These are phyloP conservation scores for Lathamus discolor DNA, from an alignment of 2,113 vertebrate genomes.

Conservation along the genomic window DNA sequence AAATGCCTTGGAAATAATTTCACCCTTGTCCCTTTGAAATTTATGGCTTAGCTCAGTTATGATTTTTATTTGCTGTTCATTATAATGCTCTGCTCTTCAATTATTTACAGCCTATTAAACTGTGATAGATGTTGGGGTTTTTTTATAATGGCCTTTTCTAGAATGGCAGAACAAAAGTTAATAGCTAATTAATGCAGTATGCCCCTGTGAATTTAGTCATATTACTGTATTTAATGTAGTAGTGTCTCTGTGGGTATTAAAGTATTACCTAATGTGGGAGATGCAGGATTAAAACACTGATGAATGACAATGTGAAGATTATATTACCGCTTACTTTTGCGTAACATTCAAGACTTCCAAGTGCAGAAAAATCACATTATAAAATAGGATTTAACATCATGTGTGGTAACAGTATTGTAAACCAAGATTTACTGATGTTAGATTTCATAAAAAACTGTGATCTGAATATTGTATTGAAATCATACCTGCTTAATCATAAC, in stretches of 20 bases:
- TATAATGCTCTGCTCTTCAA: neutral
- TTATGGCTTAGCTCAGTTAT: neutral
- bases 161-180: neutral
- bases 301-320: neutral
- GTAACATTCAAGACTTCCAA: neutral
- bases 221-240: neutral
- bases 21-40: neutral
- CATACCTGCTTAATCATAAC: neutral
- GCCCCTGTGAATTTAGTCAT: neutral
- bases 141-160: neutral
- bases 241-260: neutral
- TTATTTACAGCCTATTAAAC: constrained; percentile 14
- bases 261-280: neutral
- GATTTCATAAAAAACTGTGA: neutral
- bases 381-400: neutral
- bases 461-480: neutral
- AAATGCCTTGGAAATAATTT: constrained; percentile 31
- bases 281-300: neutral
- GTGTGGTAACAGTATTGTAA: neutral
- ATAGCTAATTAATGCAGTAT: constrained; percentile 4
- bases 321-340: neutral
- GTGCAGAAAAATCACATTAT: neutral
- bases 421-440: neutral
- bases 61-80: neutral
- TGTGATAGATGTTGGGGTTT: neutral